Evolutionary conservation across 2,113 vertebrate species (phyloP), one percentile per base, ranked within the genome.

Genomic region (Otolemur garnettii): DNA sequence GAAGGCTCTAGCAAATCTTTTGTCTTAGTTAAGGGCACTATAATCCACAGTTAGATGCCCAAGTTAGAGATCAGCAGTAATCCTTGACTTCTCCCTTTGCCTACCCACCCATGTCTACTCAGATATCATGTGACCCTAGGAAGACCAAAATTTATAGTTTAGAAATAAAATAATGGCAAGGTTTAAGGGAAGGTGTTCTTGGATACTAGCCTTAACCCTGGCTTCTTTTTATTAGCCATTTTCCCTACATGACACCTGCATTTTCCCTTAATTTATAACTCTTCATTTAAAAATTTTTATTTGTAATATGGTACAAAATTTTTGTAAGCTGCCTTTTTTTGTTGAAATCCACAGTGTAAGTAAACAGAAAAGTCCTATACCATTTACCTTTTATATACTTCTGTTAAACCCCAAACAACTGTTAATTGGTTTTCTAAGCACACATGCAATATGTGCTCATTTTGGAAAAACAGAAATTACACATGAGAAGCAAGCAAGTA

Each of bases 211-310:
- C 8, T 86, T 77, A 95, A 80, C 80, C 17, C 18, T 89, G 38
- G 38, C 3, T 75, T 55, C 12, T 13, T 75, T 87, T 92, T 84
- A 50, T 75, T 69, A 81, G 45, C 45, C 8, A 45, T 45, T 45
- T 45, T 7, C 45, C 45, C 45, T 45, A 45, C 45, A 45, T 45
- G 45, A 42, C 77, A 86, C 2, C 12, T 4, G 0, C 26, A 78
- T 77, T 93, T 87, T 12, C 33, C 62, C 42, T 84, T 92, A 45
- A 22, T 59, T 89, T 94, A 35, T 69, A 92, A 55, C 57, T 87
- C 42, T 83, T 87, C 59, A 24, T 75, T 78, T 86, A 12, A 78
- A 78, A 94, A 15, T 14, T 78, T 89, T 89, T 66, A 62, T 72
- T 68, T 72, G 33, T 80, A 69, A 57, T 22, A 30, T 64, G 17